Evolutionary conservation across 1,140 invertebrate species (phyloP).

Genomic region (Tetragnatha versicolor): DNA sequence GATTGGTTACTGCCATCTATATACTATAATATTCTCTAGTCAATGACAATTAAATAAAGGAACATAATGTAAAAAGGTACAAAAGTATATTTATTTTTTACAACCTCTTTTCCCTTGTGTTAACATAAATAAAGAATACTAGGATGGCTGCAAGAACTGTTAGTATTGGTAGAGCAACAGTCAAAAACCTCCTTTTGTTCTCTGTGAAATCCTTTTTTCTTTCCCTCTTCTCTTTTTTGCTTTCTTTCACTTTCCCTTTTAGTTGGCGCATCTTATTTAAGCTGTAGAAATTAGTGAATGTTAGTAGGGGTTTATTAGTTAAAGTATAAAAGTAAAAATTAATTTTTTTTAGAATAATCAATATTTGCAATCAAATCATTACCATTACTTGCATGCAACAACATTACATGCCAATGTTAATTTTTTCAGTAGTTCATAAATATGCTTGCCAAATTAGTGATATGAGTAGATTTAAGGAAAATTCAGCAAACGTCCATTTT

Average conservation of each 20-base stretch:
- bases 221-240: conserved; percentile 81
- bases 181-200: conserved; percentile 77
- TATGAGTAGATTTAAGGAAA: too few species aligned
- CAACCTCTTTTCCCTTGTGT: conserved; percentile 50
- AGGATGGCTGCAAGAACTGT: conserved; percentile 47
- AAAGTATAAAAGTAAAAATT: too few species aligned
- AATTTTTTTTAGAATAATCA: too few species aligned
- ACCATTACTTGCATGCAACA: too few species aligned
- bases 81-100: conserved; percentile 9
- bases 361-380: too few species aligned
- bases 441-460: too few species aligned
- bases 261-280: conserved; percentile 74
- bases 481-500: too few species aligned
- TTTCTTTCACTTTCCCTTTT: conserved; percentile 82
- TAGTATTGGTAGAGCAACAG: conserved; percentile 73
- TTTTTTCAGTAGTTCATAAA: too few species aligned
- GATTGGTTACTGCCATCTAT: background rate
- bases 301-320: too few species aligned
- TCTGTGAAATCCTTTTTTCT: conserved; percentile 81
- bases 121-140: conserved; percentile 53
- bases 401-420: too few species aligned
- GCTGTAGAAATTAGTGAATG: too few species aligned
- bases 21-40: background rate
- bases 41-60: background rate
- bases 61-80: background rate